Evolutionary conservation across 1,140 invertebrate species (phyloP), one percentile per base, ranked within the genome.

Genomic region (Orius insidiosus): DNA sequence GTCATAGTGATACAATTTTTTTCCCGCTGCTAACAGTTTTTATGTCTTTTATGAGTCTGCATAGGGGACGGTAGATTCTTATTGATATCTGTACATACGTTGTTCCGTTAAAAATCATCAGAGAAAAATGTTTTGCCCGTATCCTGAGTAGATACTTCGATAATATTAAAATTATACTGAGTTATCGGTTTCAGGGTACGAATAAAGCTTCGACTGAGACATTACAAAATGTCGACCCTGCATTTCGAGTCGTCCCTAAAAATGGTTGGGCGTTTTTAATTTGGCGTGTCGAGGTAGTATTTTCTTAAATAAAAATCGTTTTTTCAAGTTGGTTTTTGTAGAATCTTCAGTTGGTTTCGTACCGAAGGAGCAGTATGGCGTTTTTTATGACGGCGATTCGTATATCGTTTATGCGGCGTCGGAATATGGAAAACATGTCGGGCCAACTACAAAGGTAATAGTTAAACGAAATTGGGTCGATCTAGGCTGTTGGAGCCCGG

Each of bases 381-480:
- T 74, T 30, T 75, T 87, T 54, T 82, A 78, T 59, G 78, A 79
- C 46, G 78, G 79, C 18, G 82, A 84, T 49, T 78, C 78, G 0
- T 88, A 87, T 48, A 71, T 86, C 5, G 63, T 86, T 15, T 56
- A 51, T 40, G 55, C 54, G 15, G 55, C 55, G 8, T 52, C 52
- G 4, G 55, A 55, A 44, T 51, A 46, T 33, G 55, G 53, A 10
- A 53, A 55, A 50, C 46, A 46, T 42, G 49, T 53, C 32, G 50
- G 47, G 6, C 52, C 53, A 6, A 30, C 42, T 3, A 42, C 48
- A 11, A 54, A 51, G 47, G 55, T 56, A 46, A 49, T n/a, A n/a
- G n/a, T n/a, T n/a, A n/a, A n/a, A n/a, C n/a, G n/a, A n/a, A 3
- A 24, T 24, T 24, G 24, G 24, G 24, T 24, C 24, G 7, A 24